phyloP scores from a whole-genome alignment of 2,888 invertebrate genomes.

The Busseola fusca region DNA sequence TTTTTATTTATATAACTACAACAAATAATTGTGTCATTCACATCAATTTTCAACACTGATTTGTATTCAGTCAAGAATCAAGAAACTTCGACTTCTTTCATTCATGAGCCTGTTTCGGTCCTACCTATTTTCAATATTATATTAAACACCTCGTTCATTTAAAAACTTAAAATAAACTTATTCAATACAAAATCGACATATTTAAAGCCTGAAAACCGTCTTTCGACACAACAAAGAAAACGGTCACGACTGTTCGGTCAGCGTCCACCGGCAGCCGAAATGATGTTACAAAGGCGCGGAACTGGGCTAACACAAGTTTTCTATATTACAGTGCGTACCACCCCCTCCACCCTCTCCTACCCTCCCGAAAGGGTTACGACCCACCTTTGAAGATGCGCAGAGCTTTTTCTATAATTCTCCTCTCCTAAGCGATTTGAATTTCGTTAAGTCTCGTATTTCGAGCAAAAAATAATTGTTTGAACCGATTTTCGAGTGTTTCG shows the following conservation, averaged over 20 bases:
- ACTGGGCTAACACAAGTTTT: constrained; percentile 90
- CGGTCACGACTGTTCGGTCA: constrained; percentile 67
- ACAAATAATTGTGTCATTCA: neutral
- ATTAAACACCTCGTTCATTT: neutral
- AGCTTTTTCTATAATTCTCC: constrained; percentile 88
- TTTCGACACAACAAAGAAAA: constrained; percentile 61
- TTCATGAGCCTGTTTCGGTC: neutral
- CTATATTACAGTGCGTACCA: constrained; percentile 88
- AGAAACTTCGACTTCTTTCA: neutral
- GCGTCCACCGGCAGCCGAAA: constrained; percentile 83
- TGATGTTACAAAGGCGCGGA: constrained; percentile 89
- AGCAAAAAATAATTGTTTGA: constrained; percentile 88
- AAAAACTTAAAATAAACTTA: neutral
- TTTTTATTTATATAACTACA: neutral
- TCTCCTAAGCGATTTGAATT: constrained; percentile 88
- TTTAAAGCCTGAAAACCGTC: neutral
- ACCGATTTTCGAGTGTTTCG: constrained; percentile 82
- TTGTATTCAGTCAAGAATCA: neutral
- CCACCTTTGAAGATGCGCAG: constrained; percentile 88
- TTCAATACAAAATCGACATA: neutral
- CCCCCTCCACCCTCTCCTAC: constrained; percentile 57
- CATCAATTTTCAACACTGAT: neutral
- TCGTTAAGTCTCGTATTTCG: constrained; percentile 88
- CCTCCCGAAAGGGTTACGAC: constrained; percentile 80
- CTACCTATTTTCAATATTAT: neutral